Base-by-base conservation (phyloP, 2,888 invertebrate genomes). In the Diplolepis rosae region DNA sequence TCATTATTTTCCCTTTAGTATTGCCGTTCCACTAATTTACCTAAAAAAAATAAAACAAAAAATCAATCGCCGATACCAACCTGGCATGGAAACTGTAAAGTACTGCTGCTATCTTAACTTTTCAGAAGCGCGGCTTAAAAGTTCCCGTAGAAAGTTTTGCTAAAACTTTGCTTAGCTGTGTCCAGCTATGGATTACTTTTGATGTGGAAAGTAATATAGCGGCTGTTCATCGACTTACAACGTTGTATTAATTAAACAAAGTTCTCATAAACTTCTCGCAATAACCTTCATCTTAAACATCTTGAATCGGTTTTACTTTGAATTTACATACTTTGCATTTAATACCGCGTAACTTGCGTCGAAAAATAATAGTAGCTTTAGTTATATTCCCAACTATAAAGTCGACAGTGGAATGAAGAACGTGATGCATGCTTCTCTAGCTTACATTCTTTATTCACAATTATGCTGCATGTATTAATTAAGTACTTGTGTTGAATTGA, bases 401-500 rank as follows among this genome's bases (percentile, higher is more conserved):
- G n/a, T 15, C 18, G 32, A 32, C 45, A 52, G 35, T 68, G 51
- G 66, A 61, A 61, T 61, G 61, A 61, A 61, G 61, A 61, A 61
- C 35, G 61, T 24, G 24, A 70, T 73, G 77, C 77, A 77, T 79
- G 79, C 75, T 74, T 69, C 61, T 74, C 66, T 68, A 68, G 78
- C 78, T 79, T 79, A 54, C 66, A 74, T 35, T 70, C n/a, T 67
- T 66, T 70, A 48, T 61, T 61, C 24, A 61, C 35, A 56, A 61
- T 61, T 61, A 61, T 61, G 35, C 45, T 69, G 79, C 79, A 79
- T 79, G 79, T 68, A 77, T 65, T 71, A 74, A 71, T 71, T 65
- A 65, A 56, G 71, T 66, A 66, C 69, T 51, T 69, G 71, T 39
- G 24, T 24, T 22, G 9, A 56, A 30, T 56, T 66, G 27, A 45